These are phyloP conservation scores for Zophobas morio DNA, from an alignment of 1,140 invertebrate genomes.

Conservation along the genomic window DNA sequence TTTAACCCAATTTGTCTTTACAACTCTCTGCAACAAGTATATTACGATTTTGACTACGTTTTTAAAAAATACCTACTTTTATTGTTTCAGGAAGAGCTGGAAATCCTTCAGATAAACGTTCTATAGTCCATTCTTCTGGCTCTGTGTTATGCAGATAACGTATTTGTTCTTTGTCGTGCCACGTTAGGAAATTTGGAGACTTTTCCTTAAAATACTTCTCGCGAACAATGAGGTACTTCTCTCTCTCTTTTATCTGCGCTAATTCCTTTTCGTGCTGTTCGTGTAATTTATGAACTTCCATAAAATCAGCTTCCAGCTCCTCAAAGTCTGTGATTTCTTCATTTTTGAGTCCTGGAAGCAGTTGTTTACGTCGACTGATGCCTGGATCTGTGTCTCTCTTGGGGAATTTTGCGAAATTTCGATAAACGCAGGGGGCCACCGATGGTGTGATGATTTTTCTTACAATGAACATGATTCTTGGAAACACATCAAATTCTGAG, in stretches of 20 bases:
- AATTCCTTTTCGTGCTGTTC: constrained; percentile 65
- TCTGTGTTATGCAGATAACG: constrained; percentile 76
- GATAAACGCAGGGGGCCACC: not conserved
- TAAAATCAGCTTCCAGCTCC: constrained; percentile 71
- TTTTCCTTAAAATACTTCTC: constrained; percentile 83
- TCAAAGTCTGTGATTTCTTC: constrained; percentile 67
- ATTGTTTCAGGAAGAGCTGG: constrained; percentile 78
- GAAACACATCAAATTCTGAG: no score
- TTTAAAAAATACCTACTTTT: constrained; percentile 66
- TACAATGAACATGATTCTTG: no score
- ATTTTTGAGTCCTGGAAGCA: constrained; percentile 49
- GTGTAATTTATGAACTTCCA: constrained; percentile 65
- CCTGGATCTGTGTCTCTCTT: constrained; percentile 45
- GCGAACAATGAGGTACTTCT: constrained; percentile 75
- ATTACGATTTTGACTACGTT: constrained; percentile 22
- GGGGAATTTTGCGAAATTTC: not conserved
- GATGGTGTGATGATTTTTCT: no score
- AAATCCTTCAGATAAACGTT: constrained; percentile 84
- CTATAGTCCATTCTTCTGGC: constrained; percentile 81
- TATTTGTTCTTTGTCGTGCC: constrained; percentile 88
- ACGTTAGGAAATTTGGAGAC: constrained; percentile 83
- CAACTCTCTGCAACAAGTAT: constrained; percentile 71
- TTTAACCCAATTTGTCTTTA: constrained; percentile 76
- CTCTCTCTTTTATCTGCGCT: constrained; percentile 63
- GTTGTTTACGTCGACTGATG: constrained; percentile 33